Base-by-base conservation (phyloP, 2,113 vertebrate genomes). In the Rhinoderma darwinii region DNA sequence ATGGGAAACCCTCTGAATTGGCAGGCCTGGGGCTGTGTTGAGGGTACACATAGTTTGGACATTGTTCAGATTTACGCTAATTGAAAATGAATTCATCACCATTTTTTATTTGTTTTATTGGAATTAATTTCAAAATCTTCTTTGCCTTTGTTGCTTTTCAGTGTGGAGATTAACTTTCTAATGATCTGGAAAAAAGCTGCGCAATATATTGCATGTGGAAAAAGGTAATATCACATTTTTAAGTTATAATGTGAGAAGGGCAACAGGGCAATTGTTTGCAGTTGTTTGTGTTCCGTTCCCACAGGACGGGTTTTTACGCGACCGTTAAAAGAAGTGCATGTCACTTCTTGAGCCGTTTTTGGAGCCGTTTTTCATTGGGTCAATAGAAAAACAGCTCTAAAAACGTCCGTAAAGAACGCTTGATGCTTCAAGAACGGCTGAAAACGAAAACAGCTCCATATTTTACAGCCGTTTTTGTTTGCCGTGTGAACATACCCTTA, bases 131-230 rank as follows among this genome's bases (percentile, higher is more conserved):
- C 7, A 39, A 39, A 41, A 41, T 41, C 32, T 41, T 37, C 35
- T 15, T 59, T 37, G 22, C 22, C 44, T 72, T 70, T 84, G 8
- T 76, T 84, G 25, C 30, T 76, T 84, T 84, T 43, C 54, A 85
- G 84, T 85, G 75, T 77, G 17, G 20, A 77, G 68, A 73, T 39
- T 35, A 35, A 37, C 82, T 37, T 17, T 66, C 56, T 82, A 75
- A 85, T 85, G 84, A 50, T 76, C 73, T 56, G 84, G 43, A 85
- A 56, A 22, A 63, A 37, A 18, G 39, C 41, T 77, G 37, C 66
- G 73, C 61, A 66, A 47, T 66, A 66, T 50, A 63, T 85, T 66
- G 11, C 56, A 30, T 25, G 73, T 43, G 73, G 84, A 63, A 66
- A 43, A 85, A 85, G 84, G 84, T 85, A 85, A 84, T 8, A 15